Conservation (phyloP, 2,888 invertebrate species). For the Carterocephalus palaemon region DNA sequence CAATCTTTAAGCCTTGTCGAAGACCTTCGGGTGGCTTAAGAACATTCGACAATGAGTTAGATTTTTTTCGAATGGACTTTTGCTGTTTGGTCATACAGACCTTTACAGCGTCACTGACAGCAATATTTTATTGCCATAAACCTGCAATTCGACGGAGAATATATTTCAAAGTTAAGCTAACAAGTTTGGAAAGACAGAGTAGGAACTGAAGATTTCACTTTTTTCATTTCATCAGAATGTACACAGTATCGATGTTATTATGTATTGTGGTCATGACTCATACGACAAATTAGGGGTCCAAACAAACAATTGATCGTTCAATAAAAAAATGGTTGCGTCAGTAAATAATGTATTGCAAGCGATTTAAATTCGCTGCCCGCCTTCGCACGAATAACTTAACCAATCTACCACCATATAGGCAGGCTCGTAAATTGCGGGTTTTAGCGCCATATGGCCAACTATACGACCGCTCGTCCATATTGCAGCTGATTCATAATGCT, state of each 20-base stretch:
- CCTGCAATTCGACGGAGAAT: too few species aligned
- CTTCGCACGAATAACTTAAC: constrained; percentile 12
- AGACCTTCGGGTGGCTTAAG: too few species aligned
- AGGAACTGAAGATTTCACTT: too few species aligned
- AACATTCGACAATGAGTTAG: too few species aligned
- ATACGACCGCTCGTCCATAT: constrained; percentile 1
- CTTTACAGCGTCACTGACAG: too few species aligned
- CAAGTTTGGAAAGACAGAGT: too few species aligned
- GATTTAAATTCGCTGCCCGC: constrained; percentile 17
- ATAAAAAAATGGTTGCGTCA: constrained; percentile 8
- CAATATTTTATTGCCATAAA: too few species aligned
- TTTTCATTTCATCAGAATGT: too few species aligned
- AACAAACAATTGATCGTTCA: constrained; percentile 7
- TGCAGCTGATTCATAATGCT: constrained; percentile 7
- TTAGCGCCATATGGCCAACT: constrained; percentile 14
- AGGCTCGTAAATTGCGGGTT: constrained; percentile 11
- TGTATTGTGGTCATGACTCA: neutral
- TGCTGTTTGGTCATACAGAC: too few species aligned
- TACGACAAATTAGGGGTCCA: neutral
- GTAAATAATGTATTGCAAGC: constrained; percentile 9
- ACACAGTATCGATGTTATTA: neutral
- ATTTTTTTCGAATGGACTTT: too few species aligned
- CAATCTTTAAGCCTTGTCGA: too few species aligned
- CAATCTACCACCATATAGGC: constrained; percentile 6
- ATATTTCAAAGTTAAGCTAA: too few species aligned